Conservation (phyloP, 1,140 invertebrate species). For the Brachionus plicatilis region DNA sequence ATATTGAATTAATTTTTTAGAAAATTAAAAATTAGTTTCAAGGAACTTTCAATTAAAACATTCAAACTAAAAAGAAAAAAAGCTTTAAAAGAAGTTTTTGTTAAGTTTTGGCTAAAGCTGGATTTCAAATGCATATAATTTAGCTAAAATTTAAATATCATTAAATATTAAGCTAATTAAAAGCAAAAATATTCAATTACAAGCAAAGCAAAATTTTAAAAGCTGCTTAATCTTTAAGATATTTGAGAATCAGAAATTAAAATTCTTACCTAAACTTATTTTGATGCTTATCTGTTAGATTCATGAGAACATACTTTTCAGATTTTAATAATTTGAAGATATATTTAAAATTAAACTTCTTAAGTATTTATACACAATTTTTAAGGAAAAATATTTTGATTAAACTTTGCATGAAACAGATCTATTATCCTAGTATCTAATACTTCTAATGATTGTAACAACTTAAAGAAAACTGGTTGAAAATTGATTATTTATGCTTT, state of each 20-base stretch:
- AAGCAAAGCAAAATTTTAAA: background rate
- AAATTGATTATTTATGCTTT: constrained; percentile 6
- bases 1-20: no score
- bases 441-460: background rate
- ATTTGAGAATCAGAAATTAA: background rate
- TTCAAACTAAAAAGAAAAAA: background rate
- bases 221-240: background rate
- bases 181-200: background rate
- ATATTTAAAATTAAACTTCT: background rate
- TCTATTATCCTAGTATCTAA: background rate
- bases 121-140: background rate
- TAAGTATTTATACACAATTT: background rate
- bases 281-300: background rate
- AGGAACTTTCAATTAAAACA: background rate
- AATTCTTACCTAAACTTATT: background rate
- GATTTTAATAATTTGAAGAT: background rate
- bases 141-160: background rate
- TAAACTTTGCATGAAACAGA: background rate
- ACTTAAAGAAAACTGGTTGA: background rate
- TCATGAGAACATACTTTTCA: background rate
- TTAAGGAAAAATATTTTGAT: background rate
- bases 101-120: background rate
- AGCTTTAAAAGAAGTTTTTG: background rate
- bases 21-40: background rate
- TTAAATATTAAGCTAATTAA: background rate